Percentiles rank a stretch among this genome's conserved stretches.
These are phyloP conservation scores for Lumbricus terrestris DNA, from an alignment of 2,888 invertebrate species.

Conservation along the genomic window DNA sequence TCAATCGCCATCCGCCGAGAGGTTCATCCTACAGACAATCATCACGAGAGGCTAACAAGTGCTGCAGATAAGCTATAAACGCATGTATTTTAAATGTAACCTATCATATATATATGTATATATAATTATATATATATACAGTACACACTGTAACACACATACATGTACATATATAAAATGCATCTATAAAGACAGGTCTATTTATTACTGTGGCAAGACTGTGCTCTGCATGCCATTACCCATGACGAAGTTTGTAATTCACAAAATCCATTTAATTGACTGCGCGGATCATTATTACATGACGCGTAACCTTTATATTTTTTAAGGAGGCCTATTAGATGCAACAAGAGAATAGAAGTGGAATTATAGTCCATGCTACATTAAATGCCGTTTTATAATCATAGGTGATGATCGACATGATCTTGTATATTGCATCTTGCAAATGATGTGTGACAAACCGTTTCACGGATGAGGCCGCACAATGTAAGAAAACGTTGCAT, in stretches of 20 bases:
- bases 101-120: neutral
- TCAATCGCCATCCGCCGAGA: conserved; percentile 33
- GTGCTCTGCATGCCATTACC: too few relatives aligned
- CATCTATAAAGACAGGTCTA: too few relatives aligned
- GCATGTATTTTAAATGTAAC: too few relatives aligned
- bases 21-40: conserved; percentile 26
- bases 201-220: too few relatives aligned
- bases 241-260: too few relatives aligned
- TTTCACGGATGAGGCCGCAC: too few relatives aligned
- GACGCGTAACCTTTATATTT: neutral
- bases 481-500: too few relatives aligned
- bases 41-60: neutral
- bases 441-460: neutral
- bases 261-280: too few relatives aligned
- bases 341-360: neutral
- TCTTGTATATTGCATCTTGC: neutral
- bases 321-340: neutral
- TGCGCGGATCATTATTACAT: neutral
- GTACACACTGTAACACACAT: too few relatives aligned
- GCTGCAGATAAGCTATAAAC: neutral
- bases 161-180: too few relatives aligned
- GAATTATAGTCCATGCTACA: neutral
- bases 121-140: too few relatives aligned
- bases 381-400: neutral
- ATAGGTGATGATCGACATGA: too few relatives aligned